Conservation (phyloP, 2,797 vertebrate genomes). For the Coccyzus lansbergi region DNA sequence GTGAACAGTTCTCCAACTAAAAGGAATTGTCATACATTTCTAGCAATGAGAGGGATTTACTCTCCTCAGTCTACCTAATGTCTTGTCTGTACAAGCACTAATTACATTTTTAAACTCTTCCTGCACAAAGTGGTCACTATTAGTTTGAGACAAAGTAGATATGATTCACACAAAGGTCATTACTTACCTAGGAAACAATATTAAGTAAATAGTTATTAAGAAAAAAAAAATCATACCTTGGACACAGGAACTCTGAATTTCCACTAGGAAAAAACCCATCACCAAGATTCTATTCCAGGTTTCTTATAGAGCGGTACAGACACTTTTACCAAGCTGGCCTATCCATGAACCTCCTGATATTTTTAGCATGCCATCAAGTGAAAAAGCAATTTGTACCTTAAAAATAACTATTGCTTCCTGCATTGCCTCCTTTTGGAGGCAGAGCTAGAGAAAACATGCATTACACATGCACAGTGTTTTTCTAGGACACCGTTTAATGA, state of each 20-base stretch:
- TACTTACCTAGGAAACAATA: neutral
- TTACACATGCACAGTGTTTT: neutral
- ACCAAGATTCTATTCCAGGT: neutral
- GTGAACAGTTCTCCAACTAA: neutral
- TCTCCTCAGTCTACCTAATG: neutral
- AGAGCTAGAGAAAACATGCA: neutral
- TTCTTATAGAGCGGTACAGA: neutral
- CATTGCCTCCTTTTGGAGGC: neutral
- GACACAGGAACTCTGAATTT: neutral
- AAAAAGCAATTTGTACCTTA: neutral
- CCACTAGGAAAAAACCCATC: neutral
- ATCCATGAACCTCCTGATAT: neutral
- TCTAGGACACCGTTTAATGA: neutral
- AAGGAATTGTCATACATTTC: neutral
- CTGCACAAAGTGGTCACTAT: neutral
- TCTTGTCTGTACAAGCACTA: neutral
- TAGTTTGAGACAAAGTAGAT: neutral
- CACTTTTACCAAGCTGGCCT: neutral
- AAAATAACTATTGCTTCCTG: neutral
- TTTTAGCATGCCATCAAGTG: neutral
- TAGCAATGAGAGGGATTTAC: neutral
- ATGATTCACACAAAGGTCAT: neutral
- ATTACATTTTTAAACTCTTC: neutral
- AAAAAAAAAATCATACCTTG: neutral
- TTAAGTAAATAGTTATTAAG: neutral